Conservation (phyloP, 2,113 vertebrate genomes). For the Ophiodon elongatus region DNA sequence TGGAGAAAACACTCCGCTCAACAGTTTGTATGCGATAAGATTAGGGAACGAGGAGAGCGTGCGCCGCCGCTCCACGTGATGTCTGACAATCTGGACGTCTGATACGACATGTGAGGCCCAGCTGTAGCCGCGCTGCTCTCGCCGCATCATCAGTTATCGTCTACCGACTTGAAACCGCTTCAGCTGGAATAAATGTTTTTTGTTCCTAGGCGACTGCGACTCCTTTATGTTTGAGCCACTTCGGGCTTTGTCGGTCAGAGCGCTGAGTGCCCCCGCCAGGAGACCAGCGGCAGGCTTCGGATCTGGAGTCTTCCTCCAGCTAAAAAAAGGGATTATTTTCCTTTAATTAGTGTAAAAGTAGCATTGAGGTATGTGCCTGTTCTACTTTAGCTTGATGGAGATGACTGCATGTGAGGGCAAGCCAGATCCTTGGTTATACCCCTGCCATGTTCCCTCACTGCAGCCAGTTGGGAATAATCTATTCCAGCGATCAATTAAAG, state of each 20-base stretch:
- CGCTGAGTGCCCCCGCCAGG: slow-evolving; percentile 21
- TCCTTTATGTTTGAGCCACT: slow-evolving; percentile 28
- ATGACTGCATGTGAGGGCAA: slow-evolving; percentile 51
- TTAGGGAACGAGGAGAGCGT: background rate
- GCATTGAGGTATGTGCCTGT: slow-evolving; percentile 64
- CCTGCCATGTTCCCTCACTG: slow-evolving; percentile 61
- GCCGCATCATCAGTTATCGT: slow-evolving; percentile 33
- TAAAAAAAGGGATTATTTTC: slow-evolving; percentile 60
- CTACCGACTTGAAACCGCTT: slow-evolving; percentile 36
- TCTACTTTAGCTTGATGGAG: slow-evolving; percentile 68
- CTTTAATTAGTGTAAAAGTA: slow-evolving; percentile 74
- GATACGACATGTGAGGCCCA: slow-evolving; percentile 58
- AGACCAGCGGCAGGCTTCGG: slow-evolving; percentile 17
- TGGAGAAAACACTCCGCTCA: background rate
- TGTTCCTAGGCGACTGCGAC: slow-evolving; percentile 20
- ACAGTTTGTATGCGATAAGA: background rate
- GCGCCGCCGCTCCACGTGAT: slow-evolving; percentile 7
- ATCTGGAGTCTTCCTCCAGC: slow-evolving; percentile 41
- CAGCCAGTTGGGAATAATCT: slow-evolving; percentile 75
- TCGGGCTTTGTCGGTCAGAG: slow-evolving; percentile 39
- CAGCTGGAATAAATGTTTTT: slow-evolving; percentile 35
- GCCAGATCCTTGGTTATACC: slow-evolving; percentile 50
- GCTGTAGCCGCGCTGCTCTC: slow-evolving; percentile 43
- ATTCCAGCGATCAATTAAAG: slow-evolving; percentile 77
- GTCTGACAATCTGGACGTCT: slow-evolving; percentile 46